Conservation (phyloP, 2,888 invertebrate species). For the Cerastis leucographa region DNA sequence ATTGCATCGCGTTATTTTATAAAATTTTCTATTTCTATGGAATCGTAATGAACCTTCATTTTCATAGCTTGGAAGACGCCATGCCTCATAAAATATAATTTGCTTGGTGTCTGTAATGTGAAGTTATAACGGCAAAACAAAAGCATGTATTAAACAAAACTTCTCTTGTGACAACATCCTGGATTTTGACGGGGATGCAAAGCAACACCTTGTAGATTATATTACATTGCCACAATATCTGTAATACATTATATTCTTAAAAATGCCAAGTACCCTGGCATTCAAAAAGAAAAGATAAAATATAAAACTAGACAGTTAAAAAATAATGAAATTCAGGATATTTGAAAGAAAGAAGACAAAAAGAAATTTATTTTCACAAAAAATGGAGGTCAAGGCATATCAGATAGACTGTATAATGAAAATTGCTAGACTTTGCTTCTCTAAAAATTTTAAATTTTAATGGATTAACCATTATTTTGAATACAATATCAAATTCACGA, state of each 20-base stretch:
- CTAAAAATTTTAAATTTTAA: too few species aligned
- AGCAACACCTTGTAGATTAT: too few species aligned
- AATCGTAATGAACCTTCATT: not conserved
- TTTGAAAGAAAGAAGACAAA: not conserved
- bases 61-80: not conserved
- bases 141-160: too few species aligned
- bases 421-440: not conserved
- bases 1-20: too few species aligned
- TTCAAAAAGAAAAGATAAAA: not conserved
- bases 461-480: too few species aligned
- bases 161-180: too few species aligned
- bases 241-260: not conserved
- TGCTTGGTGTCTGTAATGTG: not conserved
- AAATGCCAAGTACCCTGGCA: not conserved
- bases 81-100: not conserved
- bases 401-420: slow-evolving; percentile 17
- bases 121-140: not conserved
- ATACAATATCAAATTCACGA: not conserved
- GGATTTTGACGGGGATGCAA: too few species aligned
- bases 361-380: slow-evolving; percentile 32
- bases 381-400: not conserved
- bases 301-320: not conserved
- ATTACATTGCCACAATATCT: not conserved
- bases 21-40: too few species aligned
- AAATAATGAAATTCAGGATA: slow-evolving; percentile 10